A percentile compares a stretch with the other conserved stretches of the same genome.
Evolutionary conservation across 2,888 invertebrate genomes (phyloP).

Genomic region (Ennomos quercinarius): DNA sequence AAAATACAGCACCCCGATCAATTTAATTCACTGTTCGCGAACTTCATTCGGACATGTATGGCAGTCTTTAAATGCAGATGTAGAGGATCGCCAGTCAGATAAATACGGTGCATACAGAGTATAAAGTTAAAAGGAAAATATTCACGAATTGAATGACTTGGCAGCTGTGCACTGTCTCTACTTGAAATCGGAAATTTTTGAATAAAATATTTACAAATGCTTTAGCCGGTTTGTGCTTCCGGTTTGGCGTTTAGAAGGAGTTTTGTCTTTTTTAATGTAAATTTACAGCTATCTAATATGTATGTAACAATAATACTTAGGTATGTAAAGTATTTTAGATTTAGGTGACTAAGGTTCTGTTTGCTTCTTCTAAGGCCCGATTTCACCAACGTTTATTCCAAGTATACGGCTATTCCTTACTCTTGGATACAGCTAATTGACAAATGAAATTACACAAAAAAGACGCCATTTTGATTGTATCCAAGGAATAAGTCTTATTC

Average conservation of each 20-base stretch:
- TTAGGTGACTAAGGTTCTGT: background rate
- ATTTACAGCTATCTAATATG: background rate
- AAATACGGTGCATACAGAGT: slow-evolving; percentile 54
- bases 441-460: too few relatives aligned
- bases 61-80: slow-evolving; percentile 77
- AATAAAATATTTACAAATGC: slow-evolving; percentile 36
- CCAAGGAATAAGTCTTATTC: too few relatives aligned
- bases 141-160: slow-evolving; percentile 52
- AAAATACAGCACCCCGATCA: background rate
- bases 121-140: slow-evolving; percentile 52
- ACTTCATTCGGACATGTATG: slow-evolving; percentile 22
- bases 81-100: slow-evolving; percentile 59
- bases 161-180: slow-evolving; percentile 39
- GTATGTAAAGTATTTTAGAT: too few relatives aligned
- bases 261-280: slow-evolving; percentile 21
- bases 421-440: too few relatives aligned
- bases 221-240: slow-evolving; percentile 31
- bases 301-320: too few relatives aligned
- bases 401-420: too few relatives aligned
- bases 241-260: slow-evolving; percentile 22
- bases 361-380: too few relatives aligned
- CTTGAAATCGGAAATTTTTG: slow-evolving; percentile 38
- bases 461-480: too few relatives aligned
- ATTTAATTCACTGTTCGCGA: slow-evolving; percentile 10
- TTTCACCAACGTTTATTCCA: too few relatives aligned